These are phyloP conservation scores for Ganaspis sp. DNA, from an alignment of 1,140 invertebrate species.

Conservation along the genomic window DNA sequence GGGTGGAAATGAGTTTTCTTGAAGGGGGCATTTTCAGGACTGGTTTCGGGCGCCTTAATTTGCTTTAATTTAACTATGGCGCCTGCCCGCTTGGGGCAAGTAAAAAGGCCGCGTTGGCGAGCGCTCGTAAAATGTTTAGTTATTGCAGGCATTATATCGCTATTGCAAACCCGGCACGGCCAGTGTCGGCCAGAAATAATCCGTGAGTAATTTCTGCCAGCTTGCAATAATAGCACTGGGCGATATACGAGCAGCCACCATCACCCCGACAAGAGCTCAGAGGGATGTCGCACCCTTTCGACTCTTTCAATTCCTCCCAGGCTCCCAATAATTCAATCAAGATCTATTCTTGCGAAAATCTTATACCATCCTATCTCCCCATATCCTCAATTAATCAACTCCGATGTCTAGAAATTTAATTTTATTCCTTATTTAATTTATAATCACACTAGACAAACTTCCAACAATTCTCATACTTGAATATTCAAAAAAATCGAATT, in stretches of 20 bases:
- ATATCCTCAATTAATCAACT: neutral
- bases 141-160: slow-evolving; percentile 57
- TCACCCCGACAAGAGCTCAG: neutral
- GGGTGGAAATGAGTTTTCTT: too few relatives aligned
- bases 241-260: slow-evolving; percentile 39
- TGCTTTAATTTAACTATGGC: neutral
- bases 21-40: neutral
- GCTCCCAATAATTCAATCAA: slow-evolving; percentile 2
- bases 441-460: neutral
- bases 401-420: slow-evolving; percentile 14
- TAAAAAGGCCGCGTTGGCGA: neutral
- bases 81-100: neutral
- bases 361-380: neutral
- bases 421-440: neutral
- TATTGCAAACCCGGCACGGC: slow-evolving; percentile 35
- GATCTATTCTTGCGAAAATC: slow-evolving; percentile 1
- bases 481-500: too few relatives aligned
- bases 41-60: neutral
- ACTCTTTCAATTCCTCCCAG: neutral
- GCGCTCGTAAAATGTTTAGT: slow-evolving; percentile 42
- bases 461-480: neutral
- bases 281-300: slow-evolving; percentile 6
- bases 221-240: slow-evolving; percentile 51
- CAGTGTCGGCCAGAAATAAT: slow-evolving; percentile 56
- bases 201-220: slow-evolving; percentile 59